phyloP scores from a whole-genome alignment of 2,888 invertebrate species.

The Chalcosyrphus nemorum region DNA sequence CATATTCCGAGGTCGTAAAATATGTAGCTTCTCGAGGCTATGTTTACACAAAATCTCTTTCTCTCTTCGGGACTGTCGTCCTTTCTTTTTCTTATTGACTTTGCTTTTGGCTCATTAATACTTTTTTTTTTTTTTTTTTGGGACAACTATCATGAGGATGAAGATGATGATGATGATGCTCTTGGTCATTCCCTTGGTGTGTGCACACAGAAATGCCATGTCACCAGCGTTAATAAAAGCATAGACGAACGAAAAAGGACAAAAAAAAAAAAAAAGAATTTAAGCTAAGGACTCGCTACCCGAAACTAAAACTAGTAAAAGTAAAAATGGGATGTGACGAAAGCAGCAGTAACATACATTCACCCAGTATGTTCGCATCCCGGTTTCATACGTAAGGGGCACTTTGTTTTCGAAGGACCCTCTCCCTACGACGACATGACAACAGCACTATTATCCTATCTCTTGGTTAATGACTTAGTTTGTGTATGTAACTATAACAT shows the following conservation, averaged over 20 bases:
- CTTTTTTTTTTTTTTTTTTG: constrained; percentile 39
- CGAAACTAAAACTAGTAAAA: not conserved
- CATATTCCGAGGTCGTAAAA: constrained; percentile 44
- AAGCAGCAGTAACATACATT: constrained; percentile 50
- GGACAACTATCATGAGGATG: constrained; percentile 1
- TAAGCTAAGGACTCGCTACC: not conserved
- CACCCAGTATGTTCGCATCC: constrained; percentile 1
- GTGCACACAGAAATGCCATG: constrained; percentile 50
- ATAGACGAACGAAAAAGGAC: not conserved
- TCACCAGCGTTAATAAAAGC: constrained; percentile 60
- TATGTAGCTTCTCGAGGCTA: constrained; percentile 9
- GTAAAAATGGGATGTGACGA: constrained; percentile 40
- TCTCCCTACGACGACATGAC: constrained; percentile 34
- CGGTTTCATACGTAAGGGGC: not conserved
- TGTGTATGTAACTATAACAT: constrained; percentile 62
- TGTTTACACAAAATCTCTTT: constrained; percentile 36
- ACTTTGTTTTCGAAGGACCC: not conserved
- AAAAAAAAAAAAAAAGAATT: not conserved
- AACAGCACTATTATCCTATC: constrained; percentile 64
- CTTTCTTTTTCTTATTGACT: constrained; percentile 48
- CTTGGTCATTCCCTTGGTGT: constrained; percentile 25
- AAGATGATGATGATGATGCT: constrained; percentile 35
- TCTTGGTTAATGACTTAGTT: constrained; percentile 70
- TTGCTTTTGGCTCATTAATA: constrained; percentile 65
- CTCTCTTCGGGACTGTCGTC: constrained; percentile 24